Evolutionary conservation across 2,797 vertebrate genomes (phyloP), one percentile per base, ranked within the genome.

Genomic region (Ctenochaetus hawaiiensis): DNA sequence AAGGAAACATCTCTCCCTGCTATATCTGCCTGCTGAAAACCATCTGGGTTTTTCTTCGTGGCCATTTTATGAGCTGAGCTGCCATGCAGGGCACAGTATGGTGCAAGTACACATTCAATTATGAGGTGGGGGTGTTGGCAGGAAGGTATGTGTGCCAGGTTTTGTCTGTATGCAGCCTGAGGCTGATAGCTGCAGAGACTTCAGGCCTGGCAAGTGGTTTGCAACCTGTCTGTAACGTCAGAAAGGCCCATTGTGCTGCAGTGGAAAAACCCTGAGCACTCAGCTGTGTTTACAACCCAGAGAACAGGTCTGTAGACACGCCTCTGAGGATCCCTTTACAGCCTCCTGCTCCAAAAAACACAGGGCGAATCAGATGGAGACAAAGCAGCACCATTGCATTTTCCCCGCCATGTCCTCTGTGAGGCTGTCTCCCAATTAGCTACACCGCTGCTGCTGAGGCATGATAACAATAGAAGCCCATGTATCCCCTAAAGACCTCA

Each of bases 401-500:
- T 64, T 12, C 66, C 54, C 53, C 22, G 13, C 67, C 69, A 41
- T 45, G 65, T 83, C 79, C 80, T 84, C 77, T 8, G 70, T 62
- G 59, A 73, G 53, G 70, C 87, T 75, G 84, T 77, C 76, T 82
- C 70, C 83, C 86, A 91, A 93, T 92, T 92, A 92, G 80, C 86
- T 75, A 78, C 80, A 83, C 62, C 5, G 45, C 53, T 20, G 45
- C 92, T 90, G 90, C 83, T 13, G 82, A 86, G 85, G 78, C 75
- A 67, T 86, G 90, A 93, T 91, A 91, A 92, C 89, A 93, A 92
- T 81, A 83, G 90, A 85, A 78, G 79, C 41, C 75, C 84, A 20
- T 91, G 92, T 93, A 89, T 91, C 85, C 91, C 90, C 91, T 79
- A 41, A 84, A 90, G 91, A 89, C 78, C 87, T 91, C 84, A 90